Evolutionary conservation across 2,113 vertebrate species (phyloP).

Genomic region (Muntiacus reevesi): DNA sequence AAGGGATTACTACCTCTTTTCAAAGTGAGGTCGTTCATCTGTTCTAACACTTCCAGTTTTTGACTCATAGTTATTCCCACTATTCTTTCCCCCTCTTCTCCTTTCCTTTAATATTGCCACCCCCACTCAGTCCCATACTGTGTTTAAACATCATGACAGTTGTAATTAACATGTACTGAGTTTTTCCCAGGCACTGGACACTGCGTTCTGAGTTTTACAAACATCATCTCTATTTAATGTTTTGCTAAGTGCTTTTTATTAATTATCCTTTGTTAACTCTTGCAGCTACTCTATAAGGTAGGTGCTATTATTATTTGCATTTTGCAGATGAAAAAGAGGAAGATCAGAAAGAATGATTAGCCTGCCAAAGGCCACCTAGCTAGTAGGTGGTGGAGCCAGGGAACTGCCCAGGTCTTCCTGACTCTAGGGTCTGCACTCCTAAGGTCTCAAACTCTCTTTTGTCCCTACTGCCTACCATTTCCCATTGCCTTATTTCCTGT

Average conservation of each 20-base stretch:
- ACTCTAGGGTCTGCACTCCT: background rate
- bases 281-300: background rate
- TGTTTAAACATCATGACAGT: background rate
- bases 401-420: background rate
- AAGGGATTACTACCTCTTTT: background rate
- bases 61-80: background rate
- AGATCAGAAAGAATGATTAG: background rate
- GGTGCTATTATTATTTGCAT: background rate
- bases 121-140: background rate
- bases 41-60: background rate
- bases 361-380: background rate
- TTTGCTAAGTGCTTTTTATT: conserved; percentile 16
- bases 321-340: conserved; percentile 26
- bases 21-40: background rate
- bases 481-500: background rate
- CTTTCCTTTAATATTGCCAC: background rate
- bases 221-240: background rate
- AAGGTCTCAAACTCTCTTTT: background rate
- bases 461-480: background rate
- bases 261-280: conserved; percentile 14
- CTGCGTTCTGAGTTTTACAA: background rate
- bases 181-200: background rate
- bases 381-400: background rate
- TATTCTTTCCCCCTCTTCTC: background rate
- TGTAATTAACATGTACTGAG: background rate